Percentiles rank a stretch among this genome's conserved stretches.
Evolutionary conservation across 2,888 invertebrate species (phyloP).

Genomic region (Pegoplata infirma): DNA sequence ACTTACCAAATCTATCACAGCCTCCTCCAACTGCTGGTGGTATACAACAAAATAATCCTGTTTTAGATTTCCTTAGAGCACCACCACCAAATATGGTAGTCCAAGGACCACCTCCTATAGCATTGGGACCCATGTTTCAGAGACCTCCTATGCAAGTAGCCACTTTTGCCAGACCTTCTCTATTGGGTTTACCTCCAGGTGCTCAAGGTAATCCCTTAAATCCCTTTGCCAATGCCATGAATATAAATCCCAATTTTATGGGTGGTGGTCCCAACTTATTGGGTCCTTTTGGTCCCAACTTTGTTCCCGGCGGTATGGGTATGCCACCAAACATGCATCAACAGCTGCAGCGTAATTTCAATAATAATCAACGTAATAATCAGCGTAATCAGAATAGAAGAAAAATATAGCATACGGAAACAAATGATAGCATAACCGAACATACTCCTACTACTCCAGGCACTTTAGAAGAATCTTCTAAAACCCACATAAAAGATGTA

Average conservation of each 20-base stretch:
- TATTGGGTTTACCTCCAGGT: constrained; percentile 81
- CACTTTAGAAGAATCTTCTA: constrained; percentile 12
- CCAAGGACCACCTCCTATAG: constrained; percentile 62
- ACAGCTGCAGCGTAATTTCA: constrained; percentile 55
- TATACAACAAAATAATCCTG: constrained; percentile 53
- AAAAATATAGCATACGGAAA: constrained; percentile 54
- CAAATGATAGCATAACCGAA: not conserved
- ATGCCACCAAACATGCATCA: constrained; percentile 36
- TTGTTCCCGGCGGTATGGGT: constrained; percentile 20
- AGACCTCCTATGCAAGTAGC: constrained; percentile 66
- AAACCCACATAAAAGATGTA: not conserved
- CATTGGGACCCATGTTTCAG: constrained; percentile 77
- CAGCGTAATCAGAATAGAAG: constrained; percentile 58
- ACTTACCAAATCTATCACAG: constrained; percentile 71
- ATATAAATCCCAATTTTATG: constrained; percentile 54
- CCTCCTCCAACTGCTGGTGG: constrained; percentile 68
- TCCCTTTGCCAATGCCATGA: constrained; percentile 65
- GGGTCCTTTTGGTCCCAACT: constrained; percentile 42
- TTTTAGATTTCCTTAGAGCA: constrained; percentile 69
- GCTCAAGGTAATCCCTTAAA: constrained; percentile 68
- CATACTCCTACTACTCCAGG: not conserved
- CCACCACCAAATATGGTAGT: constrained; percentile 71
- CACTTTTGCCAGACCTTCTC: constrained; percentile 79
- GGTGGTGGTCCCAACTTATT: constrained; percentile 49
- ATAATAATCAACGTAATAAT: constrained; percentile 55